These are phyloP conservation scores for Lapara coniferarum DNA, from an alignment of 2,888 invertebrate genomes.

Conservation along the genomic window DNA sequence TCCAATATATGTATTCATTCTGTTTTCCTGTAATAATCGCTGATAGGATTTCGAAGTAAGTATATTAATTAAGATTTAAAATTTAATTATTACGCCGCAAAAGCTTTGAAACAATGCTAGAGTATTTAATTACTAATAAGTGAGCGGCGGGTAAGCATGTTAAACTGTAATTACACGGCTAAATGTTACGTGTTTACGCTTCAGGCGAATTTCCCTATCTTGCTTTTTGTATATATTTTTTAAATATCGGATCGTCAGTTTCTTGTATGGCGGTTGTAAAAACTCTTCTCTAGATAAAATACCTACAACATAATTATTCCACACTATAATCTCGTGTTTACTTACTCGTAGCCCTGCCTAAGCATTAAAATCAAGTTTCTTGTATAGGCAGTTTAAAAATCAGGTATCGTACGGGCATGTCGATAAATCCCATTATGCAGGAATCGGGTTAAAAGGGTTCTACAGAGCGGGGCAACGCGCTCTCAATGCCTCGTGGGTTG, in stretches of 20 bases:
- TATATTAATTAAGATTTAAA: neutral
- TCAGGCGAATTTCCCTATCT: neutral
- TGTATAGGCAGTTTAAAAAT: neutral
- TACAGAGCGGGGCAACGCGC: neutral
- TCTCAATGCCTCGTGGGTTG: neutral
- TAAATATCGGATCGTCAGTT: neutral
- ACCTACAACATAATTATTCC: too few relatives aligned
- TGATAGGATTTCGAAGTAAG: neutral
- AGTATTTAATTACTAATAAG: slow-evolving; percentile 16
- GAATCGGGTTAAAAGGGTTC: slow-evolving; percentile 29
- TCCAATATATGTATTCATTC: too few relatives aligned
- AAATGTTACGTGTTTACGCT: neutral
- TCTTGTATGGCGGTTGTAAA: too few relatives aligned
- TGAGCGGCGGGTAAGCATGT: slow-evolving; percentile 9
- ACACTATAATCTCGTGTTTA: too few relatives aligned
- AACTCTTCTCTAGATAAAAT: too few relatives aligned
- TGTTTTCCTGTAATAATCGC: neutral
- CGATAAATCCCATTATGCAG: slow-evolving; percentile 32
- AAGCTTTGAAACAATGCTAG: neutral
- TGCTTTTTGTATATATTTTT: neutral
- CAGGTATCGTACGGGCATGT: neutral
- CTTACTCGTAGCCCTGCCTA: too few relatives aligned
- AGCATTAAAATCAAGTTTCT: neutral
- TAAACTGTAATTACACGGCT: slow-evolving; percentile 19
- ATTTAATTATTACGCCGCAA: neutral